phyloP scores from a whole-genome alignment of 2,888 invertebrate species.

The Palloptera scutellata region DNA sequence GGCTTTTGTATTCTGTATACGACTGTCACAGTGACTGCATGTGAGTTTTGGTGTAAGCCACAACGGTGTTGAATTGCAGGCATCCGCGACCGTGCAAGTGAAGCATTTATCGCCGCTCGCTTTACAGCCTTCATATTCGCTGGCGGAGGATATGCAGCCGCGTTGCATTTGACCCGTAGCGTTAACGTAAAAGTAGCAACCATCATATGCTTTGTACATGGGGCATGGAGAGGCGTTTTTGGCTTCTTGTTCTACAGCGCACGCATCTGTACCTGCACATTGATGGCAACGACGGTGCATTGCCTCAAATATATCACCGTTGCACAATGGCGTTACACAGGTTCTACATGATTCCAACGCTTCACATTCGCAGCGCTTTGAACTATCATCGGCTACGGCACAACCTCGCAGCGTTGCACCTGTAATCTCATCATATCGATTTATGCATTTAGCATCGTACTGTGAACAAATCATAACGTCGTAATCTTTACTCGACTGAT shows the following conservation, averaged over 20 bases:
- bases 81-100: conserved; percentile 29
- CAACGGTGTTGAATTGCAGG: conserved; percentile 38
- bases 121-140: conserved; percentile 29
- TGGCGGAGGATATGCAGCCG: conserved; percentile 33
- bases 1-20: neutral
- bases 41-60: conserved; percentile 34
- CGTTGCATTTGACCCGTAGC: conserved; percentile 35
- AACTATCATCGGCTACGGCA: neutral
- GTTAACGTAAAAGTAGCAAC: conserved; percentile 38
- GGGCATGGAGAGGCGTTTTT: conserved; percentile 26
- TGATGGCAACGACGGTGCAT: conserved; percentile 37
- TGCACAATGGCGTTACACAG: conserved; percentile 33
- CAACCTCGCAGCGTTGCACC: conserved; percentile 39
- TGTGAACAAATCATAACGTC: conserved; percentile 25
- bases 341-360: neutral
- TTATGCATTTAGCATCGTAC: conserved; percentile 33
- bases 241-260: conserved; percentile 30
- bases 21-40: conserved; percentile 41
- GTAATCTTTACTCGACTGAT: conserved; percentile 20
- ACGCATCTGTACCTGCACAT: conserved; percentile 31
- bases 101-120: conserved; percentile 33
- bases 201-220: conserved; percentile 30
- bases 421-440: conserved; percentile 24
- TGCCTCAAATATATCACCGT: conserved; percentile 35
- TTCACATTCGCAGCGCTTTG: neutral